Conservation (phyloP, 2,888 invertebrate species). For the Erebia palarica region DNA sequence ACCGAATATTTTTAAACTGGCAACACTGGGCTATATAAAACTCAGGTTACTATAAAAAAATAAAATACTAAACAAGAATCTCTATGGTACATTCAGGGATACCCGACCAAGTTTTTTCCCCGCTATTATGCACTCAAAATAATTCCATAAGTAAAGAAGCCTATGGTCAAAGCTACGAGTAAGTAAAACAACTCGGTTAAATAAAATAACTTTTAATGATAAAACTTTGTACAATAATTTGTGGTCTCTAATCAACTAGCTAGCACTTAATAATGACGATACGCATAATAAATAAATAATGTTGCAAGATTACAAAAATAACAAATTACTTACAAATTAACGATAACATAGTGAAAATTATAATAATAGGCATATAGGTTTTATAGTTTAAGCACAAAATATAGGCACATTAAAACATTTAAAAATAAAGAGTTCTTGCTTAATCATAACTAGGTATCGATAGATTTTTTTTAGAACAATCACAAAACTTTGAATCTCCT, state of each 20-base stretch:
- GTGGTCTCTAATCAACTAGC: conserved; percentile 44
- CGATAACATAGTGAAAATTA: conserved; percentile 9
- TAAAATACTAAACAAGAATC: too few species aligned
- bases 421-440: not conserved
- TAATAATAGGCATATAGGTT: conserved; percentile 7
- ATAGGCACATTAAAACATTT: not conserved
- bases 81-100: too few species aligned
- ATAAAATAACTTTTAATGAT: conserved; percentile 62
- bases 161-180: not conserved
- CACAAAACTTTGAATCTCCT: not conserved
- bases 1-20: too few species aligned
- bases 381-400: not conserved
- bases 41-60: too few species aligned
- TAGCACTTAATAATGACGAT: conserved; percentile 29
- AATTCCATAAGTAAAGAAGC: too few species aligned
- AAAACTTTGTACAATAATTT: conserved; percentile 68
- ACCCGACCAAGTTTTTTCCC: too few species aligned
- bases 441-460: too few species aligned
- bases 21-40: too few species aligned
- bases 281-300: conserved; percentile 22
- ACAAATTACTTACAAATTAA: conserved; percentile 13
- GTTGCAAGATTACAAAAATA: conserved; percentile 15
- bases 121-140: too few species aligned
- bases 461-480: not conserved
- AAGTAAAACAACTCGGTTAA: conserved; percentile 44